These are phyloP conservation scores for Linnaemya tessellans DNA, from an alignment of 2,888 invertebrate species.

Conservation along the genomic window DNA sequence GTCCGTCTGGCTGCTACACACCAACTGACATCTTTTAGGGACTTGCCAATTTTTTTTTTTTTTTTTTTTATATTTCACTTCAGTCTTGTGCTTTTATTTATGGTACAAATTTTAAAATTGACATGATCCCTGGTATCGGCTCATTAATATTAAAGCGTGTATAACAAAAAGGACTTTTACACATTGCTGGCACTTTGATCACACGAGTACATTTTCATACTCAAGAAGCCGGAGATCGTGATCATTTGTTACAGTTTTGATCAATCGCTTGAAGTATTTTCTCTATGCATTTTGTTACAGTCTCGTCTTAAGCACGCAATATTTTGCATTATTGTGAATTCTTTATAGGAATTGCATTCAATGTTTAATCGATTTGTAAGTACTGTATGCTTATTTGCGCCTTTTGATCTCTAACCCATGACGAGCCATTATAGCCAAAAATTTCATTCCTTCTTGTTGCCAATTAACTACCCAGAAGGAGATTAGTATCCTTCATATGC, in stretches of 20 bases:
- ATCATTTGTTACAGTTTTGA: conserved; percentile 47
- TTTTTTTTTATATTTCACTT: too few relatives aligned
- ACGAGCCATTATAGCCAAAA: conserved; percentile 12
- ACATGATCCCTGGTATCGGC: conserved; percentile 41
- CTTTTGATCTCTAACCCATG: conserved; percentile 34
- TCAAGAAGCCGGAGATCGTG: conserved; percentile 34
- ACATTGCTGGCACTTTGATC: conserved; percentile 23
- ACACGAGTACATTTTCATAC: neutral
- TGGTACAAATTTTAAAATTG: conserved; percentile 9
- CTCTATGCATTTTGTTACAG: neutral
- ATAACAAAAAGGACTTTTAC: conserved; percentile 52
- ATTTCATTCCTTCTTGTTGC: conserved; percentile 4
- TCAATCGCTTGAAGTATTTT: conserved; percentile 29
- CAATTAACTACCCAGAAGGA: conserved; percentile 38
- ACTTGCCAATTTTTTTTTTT: neutral
- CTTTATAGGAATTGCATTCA: conserved; percentile 42
- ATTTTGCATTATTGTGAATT: conserved; percentile 48
- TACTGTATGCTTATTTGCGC: neutral
- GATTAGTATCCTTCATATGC: conserved; percentile 41
- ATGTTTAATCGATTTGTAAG: conserved; percentile 79
- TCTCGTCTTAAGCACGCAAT: conserved; percentile 72
- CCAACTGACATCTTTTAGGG: conserved; percentile 66
- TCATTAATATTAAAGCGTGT: conserved; percentile 54
- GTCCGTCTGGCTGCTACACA: conserved; percentile 29
- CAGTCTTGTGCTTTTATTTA: neutral